A percentile compares a stretch with the other conserved stretches of the same genome.
Evolutionary conservation across 2,888 invertebrate genomes (phyloP).

Genomic region (Ectemnius cavifrons): DNA sequence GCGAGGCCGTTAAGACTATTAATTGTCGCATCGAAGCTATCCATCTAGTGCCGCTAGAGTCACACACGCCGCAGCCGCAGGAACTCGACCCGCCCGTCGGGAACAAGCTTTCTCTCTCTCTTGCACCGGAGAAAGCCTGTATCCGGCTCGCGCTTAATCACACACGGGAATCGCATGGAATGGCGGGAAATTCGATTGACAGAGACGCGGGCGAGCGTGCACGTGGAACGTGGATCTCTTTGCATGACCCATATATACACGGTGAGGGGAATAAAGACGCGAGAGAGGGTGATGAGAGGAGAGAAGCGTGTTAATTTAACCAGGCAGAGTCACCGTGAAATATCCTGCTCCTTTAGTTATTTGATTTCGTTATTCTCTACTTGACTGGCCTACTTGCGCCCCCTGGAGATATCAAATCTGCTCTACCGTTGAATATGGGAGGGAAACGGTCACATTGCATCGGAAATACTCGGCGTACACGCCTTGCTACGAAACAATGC

Average conservation of each 20-base stretch:
- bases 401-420: too few relatives aligned
- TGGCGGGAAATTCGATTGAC: neutral
- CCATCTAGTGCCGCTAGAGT: neutral
- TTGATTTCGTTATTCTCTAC: neutral
- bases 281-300: neutral
- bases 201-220: neutral
- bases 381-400: too few relatives aligned
- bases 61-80: slow-evolving; percentile 21
- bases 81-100: too few relatives aligned
- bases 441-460: too few relatives aligned
- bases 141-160: neutral
- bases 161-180: neutral
- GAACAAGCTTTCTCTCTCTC: too few relatives aligned
- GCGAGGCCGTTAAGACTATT: slow-evolving; percentile 60
- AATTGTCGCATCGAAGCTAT: slow-evolving; percentile 53
- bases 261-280: too few relatives aligned
- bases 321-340: neutral
- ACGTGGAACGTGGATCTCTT: neutral
- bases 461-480: too few relatives aligned
- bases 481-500: too few relatives aligned
- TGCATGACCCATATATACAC: neutral
- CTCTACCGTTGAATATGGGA: too few relatives aligned
- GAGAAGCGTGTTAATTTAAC: neutral
- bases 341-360: neutral
- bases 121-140: neutral